A percentile compares a stretch with the other conserved stretches of the same genome.
Evolutionary conservation across 2,797 vertebrate genomes (phyloP).

Genomic region (Harpagifer antarcticus): DNA sequence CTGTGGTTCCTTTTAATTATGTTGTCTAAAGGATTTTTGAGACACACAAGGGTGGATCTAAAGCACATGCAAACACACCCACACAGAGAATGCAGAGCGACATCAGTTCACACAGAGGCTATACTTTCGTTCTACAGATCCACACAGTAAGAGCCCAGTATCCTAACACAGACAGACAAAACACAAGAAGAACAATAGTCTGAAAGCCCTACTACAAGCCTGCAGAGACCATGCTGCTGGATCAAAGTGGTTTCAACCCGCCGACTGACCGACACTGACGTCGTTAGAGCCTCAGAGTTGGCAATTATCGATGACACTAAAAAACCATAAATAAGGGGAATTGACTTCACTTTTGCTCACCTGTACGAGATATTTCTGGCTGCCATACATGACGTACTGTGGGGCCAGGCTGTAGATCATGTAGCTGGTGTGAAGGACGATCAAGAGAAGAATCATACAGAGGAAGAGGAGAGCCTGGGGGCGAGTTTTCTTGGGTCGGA

Average conservation of each 20-base stretch:
- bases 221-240: slow-evolving; percentile 39
- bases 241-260: slow-evolving; percentile 41
- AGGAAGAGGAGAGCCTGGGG: slow-evolving; percentile 98
- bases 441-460: slow-evolving; percentile 97
- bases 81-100: slow-evolving; percentile 27
- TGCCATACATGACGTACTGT: slow-evolving; percentile 99
- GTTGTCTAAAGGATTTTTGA: slow-evolving; percentile 44
- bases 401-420: slow-evolving; percentile 99
- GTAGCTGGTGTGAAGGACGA: slow-evolving; percentile 97
- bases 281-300: slow-evolving; percentile 22
- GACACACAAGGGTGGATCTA: slow-evolving; percentile 44
- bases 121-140: slow-evolving; percentile 56
- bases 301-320: slow-evolving; percentile 21
- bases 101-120: slow-evolving; percentile 46
- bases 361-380: slow-evolving; percentile 94
- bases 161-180: slow-evolving; percentile 56
- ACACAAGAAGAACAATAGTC: slow-evolving; percentile 53
- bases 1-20: slow-evolving; percentile 48
- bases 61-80: slow-evolving; percentile 58
- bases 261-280: slow-evolving; percentile 21
- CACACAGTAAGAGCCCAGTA: slow-evolving; percentile 39
- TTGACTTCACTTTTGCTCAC: slow-evolving; percentile 78
- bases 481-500: slow-evolving; percentile 92
- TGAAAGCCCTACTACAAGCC: slow-evolving; percentile 49
- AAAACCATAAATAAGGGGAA: slow-evolving; percentile 19